Percentiles rank a stretch among this genome's conserved stretches.
phyloP scores from a whole-genome alignment of 2,113 vertebrate species.

The human region DNA sequence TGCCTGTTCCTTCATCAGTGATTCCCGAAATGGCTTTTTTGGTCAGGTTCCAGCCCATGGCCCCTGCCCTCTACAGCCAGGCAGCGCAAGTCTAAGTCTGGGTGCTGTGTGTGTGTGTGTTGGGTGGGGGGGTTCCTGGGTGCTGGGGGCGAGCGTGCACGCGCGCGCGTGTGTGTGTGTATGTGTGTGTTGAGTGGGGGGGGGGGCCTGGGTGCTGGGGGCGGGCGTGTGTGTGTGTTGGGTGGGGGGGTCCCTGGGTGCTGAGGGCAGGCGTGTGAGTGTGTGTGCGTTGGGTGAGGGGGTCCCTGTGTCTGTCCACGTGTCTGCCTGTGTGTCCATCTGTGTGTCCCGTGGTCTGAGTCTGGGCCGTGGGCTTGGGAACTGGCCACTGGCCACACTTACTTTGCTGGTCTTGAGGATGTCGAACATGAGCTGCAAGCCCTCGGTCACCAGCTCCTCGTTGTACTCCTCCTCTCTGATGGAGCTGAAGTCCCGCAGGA shows the following conservation, averaged over 20 bases:
- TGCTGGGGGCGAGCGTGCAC: too few relatives aligned
- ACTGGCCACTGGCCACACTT: background rate
- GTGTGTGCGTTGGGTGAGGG: too few relatives aligned
- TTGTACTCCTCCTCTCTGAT: slow-evolving; percentile 96
- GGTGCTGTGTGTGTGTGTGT: too few relatives aligned
- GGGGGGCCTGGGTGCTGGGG: too few relatives aligned
- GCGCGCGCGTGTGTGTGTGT: too few relatives aligned
- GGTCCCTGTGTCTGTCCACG: background rate
- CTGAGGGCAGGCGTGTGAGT: rapidly evolving
- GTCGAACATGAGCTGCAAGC: slow-evolving; percentile 94
- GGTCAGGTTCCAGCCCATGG: background rate
- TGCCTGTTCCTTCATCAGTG: background rate
- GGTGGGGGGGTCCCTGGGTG: too few relatives aligned
- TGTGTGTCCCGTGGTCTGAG: rapidly evolving
- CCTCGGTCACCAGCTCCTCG: slow-evolving; percentile 90
- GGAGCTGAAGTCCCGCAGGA: slow-evolving; percentile 93
- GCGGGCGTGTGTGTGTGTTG: too few relatives aligned
- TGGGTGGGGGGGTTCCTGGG: too few relatives aligned
- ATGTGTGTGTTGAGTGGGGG: too few relatives aligned
- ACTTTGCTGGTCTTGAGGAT: slow-evolving; percentile 95
- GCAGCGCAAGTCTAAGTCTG: rapidly evolving
- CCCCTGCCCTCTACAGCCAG: background rate
- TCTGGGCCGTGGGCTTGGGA: background rate
- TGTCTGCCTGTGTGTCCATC: background rate
- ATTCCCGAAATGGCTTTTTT: background rate